Percentiles rank a stretch among this genome's conserved stretches.
Conservation (phyloP, 1,140 invertebrate species). For the Dolichoris vasculosae region DNA sequence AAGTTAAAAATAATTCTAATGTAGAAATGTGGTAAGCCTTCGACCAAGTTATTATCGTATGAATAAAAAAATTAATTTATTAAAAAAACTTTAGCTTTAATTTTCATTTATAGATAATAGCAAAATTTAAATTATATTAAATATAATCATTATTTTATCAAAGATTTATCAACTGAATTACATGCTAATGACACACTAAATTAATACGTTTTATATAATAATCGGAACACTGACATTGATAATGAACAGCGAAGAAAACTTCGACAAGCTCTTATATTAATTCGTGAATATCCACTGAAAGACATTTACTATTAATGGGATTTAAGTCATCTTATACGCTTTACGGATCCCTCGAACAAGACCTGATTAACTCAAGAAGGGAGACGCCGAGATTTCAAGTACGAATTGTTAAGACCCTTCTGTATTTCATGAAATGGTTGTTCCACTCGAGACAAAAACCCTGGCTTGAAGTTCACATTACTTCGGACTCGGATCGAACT, state of each 20-base stretch:
- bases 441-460: constrained; percentile 43
- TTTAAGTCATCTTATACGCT: constrained; percentile 27
- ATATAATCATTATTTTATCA: background rate
- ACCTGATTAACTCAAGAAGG: constrained; percentile 50
- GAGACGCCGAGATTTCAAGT: constrained; percentile 44
- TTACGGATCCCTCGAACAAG: constrained; percentile 34
- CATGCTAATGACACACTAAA: background rate
- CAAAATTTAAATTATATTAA: background rate
- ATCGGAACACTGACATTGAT: background rate
- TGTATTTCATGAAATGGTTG: constrained; percentile 16
- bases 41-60: too few relatives aligned
- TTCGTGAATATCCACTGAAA: constrained; percentile 36
- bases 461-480: background rate
- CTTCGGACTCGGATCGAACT: background rate
- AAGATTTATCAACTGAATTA: background rate
- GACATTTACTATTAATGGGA: constrained; percentile 48
- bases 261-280: constrained; percentile 28
- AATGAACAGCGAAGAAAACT: background rate
- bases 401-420: constrained; percentile 44
- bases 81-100: background rate
- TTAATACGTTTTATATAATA: background rate
- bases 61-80: too few relatives aligned
- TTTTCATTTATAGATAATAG: background rate
- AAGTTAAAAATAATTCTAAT: too few relatives aligned
- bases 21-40: too few relatives aligned